Evolutionary conservation across 2,888 invertebrate genomes (phyloP), one percentile per base, ranked within the genome.

Genomic region (Bhutanitis thaidina): DNA sequence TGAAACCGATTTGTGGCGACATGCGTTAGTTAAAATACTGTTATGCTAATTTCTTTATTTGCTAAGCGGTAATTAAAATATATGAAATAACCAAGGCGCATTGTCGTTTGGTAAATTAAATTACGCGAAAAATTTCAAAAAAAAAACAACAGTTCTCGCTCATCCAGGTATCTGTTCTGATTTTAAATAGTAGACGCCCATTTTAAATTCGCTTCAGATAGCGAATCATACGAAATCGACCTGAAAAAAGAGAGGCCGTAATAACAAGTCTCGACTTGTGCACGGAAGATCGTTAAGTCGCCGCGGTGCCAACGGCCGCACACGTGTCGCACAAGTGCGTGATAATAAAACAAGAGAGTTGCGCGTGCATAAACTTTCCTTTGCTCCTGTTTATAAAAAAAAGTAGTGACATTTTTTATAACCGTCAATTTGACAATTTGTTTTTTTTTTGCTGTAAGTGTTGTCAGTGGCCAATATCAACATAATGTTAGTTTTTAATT

Each of bases 201-300:
- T n/a, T 20, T 20, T 20, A 20, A 20, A 3, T 20, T 20, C 20
- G 5, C 39, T 14, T 39, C 13, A 34, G 38, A 27, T 51, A 34
- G 34, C 39, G 36, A 44, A 36, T 40, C 34, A 51, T 32, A 37
- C 12, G 37, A 8, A 20, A 7, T 10, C 15, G 51, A 51, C 45
- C 45, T 51, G 51, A 51, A 51, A 51, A 51, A 51, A 46, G 46
- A 51, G n/a, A 46, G 46, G 41, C 37, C 14, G 41, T 27, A 39
- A 34, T 34, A 39, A 34, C 29, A 29, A 27, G 35, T 38, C 1
- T 27, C n/a, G 30, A 3, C 20, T 34, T 13, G 34, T 36, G 7
- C 13, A 25, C 5, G n/a, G 8, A 14, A 10, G 8, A 16, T 43
- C 36, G 43, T 41, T 13, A 29, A 15, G 35, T 36, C 43, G 30